Evolutionary conservation across 2,113 vertebrate genomes (phyloP), one percentile per base, ranked within the genome.

Genomic region (Plestiodon gilberti): DNA sequence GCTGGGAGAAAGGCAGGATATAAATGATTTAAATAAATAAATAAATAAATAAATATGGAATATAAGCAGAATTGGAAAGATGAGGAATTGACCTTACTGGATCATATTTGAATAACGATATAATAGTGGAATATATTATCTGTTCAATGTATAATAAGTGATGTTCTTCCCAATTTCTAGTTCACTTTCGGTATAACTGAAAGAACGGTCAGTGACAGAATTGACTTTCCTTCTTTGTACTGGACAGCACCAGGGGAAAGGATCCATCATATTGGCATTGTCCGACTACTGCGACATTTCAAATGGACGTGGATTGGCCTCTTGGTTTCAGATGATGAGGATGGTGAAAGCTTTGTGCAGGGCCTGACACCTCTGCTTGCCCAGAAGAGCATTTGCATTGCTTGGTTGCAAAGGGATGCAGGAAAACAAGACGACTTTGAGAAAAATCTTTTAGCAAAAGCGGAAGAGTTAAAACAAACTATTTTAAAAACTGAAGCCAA

Each of bases 151-250:
- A 48, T 48, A 48, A 48, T 48, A 8, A 48, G 43, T 48, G 4
- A 48, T 48, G 43, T 48, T 79, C 38, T 62, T 38, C 8, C 52
- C 3, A 20, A 55, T 48, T 8, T 67, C 30, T 35, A 88, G 81
- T 59, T 88, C 11, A 83, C 73, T n/a, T 89, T 77, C 71, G 81
- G 87, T 17, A 33, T 82, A n/a, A 83, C 74, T 55, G 71, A 91
- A 4, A 8, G 74, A 22, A 57, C 65, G 1, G 67, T 90, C 14
- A 78, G 25, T 15, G 71, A 87, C 10, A 87, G 85, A 75, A 22
- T 5, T 6, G 73, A 62, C 17, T 86, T 85, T 25, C 62, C 90
- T 62, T 89, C 75, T 3, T 48, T 93, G 23, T 89, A 89, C 18
- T 82, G 64, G n/a, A 35, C 64, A 59, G 69, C 84, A 9, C 35